Percentiles rank a stretch among this genome's conserved stretches.
These are phyloP conservation scores for Tolypeutes matacus DNA, from an alignment of 2,797 vertebrate genomes.

Conservation along the genomic window DNA sequence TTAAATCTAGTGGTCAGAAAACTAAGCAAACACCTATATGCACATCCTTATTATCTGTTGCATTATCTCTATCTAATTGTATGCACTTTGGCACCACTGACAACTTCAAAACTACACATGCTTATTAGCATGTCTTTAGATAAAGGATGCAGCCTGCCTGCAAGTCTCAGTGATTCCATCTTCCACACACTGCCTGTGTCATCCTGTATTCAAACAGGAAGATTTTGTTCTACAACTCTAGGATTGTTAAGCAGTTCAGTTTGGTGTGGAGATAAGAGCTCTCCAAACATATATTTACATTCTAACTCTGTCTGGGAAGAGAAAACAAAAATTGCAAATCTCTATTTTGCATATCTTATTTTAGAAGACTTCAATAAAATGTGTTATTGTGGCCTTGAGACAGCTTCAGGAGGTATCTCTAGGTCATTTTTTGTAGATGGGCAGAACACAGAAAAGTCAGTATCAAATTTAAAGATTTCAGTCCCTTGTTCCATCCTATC, in stretches of 20 bases:
- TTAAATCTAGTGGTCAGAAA: constrained; percentile 71
- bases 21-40: background rate
- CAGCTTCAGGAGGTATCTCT: background rate
- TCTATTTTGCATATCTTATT: background rate
- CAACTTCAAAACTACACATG: constrained; percentile 75
- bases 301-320: constrained; percentile 55
- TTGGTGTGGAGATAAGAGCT: background rate
- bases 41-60: constrained; percentile 72
- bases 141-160: constrained; percentile 16
- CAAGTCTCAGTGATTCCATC: constrained; percentile 75
- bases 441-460: background rate
- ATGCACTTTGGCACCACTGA: constrained; percentile 77
- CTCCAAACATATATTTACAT: background rate
- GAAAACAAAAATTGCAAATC: background rate
- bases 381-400: background rate
- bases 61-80: constrained; percentile 81
- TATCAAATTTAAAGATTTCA: no score
- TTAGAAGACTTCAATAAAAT: background rate
- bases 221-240: constrained; percentile 56
- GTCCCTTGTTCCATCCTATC: background rate
- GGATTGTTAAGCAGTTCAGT: constrained; percentile 28
- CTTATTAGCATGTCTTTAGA: constrained; percentile 78
- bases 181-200: constrained; percentile 14
- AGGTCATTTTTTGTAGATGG: background rate
- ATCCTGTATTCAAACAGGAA: background rate